Base-by-base conservation (phyloP, 2,888 invertebrate genomes). In the Eumerus sabulonum region DNA sequence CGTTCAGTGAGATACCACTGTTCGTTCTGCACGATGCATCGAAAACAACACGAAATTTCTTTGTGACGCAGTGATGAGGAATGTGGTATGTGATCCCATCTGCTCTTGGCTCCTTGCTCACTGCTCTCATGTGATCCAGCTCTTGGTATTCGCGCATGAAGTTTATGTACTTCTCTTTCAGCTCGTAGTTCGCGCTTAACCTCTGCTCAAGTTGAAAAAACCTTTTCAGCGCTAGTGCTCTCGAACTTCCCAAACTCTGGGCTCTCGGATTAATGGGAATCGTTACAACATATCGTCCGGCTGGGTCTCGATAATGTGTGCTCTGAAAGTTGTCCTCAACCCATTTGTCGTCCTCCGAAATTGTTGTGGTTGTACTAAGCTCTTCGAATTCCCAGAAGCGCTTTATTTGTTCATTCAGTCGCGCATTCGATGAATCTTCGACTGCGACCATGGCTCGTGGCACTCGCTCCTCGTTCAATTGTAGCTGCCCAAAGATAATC, bases 81-180 rank as follows among this genome's bases (percentile, higher is more conserved):
- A 48, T 48, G 27, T 27, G 7, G 12, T 27, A 19, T 19, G 48
- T 9, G 5, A 11, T 7, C 5, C 27, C 50, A 7, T 5, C 50
- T 27, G 9, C 27, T 5, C 27, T 35, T 7, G 12, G 50, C 27
- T 19, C 13, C 17, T 12, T 27, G 3, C 1, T 47, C 2, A 18
- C 47, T 9, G 9, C 11, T n/a, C 9, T 17, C 51, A 64, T 64
- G 44, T 53, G 27, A 3, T n/a, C 51, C 7, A 64, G 45, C 17
- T 53, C 36, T 12, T 45, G 14, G n/a, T 53, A 64, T 45, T 64
- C 51, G 11, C 45, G 44, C 64, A 64, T 64, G 17, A 64, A 53
- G 9, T 45, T 53, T 0, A 40, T 9, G 19, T 62, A 50, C 16
- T 62, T 40, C 38, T 62, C 40, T 18, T 42, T 62, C 1, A 62